Base-by-base conservation (phyloP, 2,888 invertebrate species). In the Pharmacophagus antenor region DNA sequence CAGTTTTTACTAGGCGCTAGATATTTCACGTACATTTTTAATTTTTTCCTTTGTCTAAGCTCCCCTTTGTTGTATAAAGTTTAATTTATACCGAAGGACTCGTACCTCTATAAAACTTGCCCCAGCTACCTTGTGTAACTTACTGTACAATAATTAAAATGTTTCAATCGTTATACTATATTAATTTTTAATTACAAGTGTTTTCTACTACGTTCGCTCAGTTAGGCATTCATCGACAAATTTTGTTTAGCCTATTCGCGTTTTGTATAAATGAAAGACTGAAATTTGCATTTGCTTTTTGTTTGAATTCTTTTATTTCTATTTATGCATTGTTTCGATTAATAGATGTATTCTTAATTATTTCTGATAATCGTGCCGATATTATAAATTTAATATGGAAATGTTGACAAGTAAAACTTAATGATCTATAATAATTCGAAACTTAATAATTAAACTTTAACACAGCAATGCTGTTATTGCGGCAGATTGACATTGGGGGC, bases 1-100 rank as follows among this genome's bases (percentile, higher is more conserved):
- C 8, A 47, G n/a, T 41, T 55, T 60, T 41, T 21, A 8, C 6
- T 47, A 61, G 60, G 60, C 60, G 56, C 60, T 56, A 17, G 15
- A 27, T 54, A 31, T 42, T 42, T 48, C 23, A 5, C 17, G 21
- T 15, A 18, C 4, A 3, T 15, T 51, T 51, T 15, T 10, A 20
- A 31, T 15, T 41, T 23, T n/a, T 42, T 2, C 2, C 22, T 41
- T 42, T 23, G 41, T 41, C 25, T 52, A 47, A 48, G n/a, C 17
- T 42, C 17, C 4, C 1, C 42, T 7, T 23, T 8, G 48, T n/a
- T 15, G 15, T 37, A 37, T 37, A 37, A 37, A 37, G n/a, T 37
- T 37, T 37, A 37, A 37, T 15, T n/a, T n/a, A n/a, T n/a, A 37
- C n/a, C 3, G n/a, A 4, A 37, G n/a, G n/a, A n/a, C n/a, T 5